Percentiles rank a stretch among this genome's conserved stretches.
These are phyloP conservation scores for Lota lota DNA, from an alignment of 2,113 vertebrate genomes.

Conservation along the genomic window DNA sequence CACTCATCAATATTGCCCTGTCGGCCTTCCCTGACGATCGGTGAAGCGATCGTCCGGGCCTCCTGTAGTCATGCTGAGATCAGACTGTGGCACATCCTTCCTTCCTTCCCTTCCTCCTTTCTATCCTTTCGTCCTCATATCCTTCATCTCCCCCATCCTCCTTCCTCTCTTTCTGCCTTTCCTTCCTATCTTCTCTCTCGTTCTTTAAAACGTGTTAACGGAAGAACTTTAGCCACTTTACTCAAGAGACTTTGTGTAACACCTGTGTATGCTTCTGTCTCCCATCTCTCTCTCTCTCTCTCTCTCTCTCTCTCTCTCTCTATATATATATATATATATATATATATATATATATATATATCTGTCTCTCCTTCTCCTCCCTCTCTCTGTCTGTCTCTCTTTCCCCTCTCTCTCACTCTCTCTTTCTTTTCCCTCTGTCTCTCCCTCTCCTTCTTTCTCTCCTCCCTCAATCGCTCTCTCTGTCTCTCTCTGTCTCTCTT, in stretches of 20 bases:
- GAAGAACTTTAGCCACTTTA: too few species aligned
- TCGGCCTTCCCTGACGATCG: conserved; percentile 44
- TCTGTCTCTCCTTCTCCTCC: too few species aligned
- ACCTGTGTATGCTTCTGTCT: too few species aligned
- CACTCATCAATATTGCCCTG: conserved; percentile 66
- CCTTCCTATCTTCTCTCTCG: neutral
- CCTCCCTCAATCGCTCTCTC: too few species aligned
- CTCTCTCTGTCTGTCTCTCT: too few species aligned
- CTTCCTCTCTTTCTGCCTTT: neutral
- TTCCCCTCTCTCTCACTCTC: conserved; percentile 24
- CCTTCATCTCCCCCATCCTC: neutral
- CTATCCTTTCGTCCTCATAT: neutral
- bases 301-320: conserved; percentile 27
- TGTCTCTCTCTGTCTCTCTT: too few species aligned
- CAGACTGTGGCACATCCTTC: neutral
- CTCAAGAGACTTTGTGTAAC: too few species aligned
- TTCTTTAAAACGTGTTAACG: conserved; percentile 1
- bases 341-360: too few species aligned
- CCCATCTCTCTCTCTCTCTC: conserved; percentile 8
- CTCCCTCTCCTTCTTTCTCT: neutral
- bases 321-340: too few species aligned
- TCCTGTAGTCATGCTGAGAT: conserved; percentile 3
- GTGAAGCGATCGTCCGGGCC: conserved; percentile 37
- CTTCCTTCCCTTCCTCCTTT: neutral
- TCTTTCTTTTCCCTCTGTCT: neutral